These are phyloP conservation scores for Mycteria americana DNA, from an alignment of 2,797 vertebrate genomes.

Conservation along the genomic window DNA sequence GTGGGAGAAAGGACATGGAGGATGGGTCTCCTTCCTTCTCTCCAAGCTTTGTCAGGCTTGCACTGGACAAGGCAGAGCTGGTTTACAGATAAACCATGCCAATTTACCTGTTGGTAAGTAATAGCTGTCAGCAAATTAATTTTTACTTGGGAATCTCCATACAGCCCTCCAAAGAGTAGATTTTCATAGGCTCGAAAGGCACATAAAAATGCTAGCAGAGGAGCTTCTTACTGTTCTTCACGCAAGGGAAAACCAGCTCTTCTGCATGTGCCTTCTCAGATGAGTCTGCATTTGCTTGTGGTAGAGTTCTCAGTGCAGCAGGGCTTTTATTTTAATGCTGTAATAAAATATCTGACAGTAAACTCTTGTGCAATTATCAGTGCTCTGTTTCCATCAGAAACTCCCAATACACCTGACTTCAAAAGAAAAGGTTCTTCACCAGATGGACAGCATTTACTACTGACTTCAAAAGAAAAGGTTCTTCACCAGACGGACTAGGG, in stretches of 20 bases:
- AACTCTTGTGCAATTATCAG: neutral
- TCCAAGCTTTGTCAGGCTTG: neutral
- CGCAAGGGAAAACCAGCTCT: neutral
- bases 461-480: conserved; percentile 19
- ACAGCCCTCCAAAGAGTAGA: neutral
- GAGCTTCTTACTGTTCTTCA: neutral
- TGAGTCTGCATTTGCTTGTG: neutral
- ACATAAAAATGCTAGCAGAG: neutral
- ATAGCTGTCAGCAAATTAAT: neutral
- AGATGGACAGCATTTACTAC: too few species aligned
- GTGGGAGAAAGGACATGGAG: neutral
- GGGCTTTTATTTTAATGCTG: neutral
- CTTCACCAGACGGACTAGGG: neutral
- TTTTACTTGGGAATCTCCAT: neutral
- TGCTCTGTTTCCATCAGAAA: conserved; percentile 16
- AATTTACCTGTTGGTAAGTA: neutral
- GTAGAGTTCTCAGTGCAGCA: neutral
- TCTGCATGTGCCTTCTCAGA: neutral
- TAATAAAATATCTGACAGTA: neutral
- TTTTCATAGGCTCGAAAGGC: neutral
- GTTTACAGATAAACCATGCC: neutral
- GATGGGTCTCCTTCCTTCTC: neutral
- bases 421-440: conserved; percentile 1
- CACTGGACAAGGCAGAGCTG: neutral
- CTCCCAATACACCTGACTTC: neutral